Evolutionary conservation across 2,888 invertebrate genomes (phyloP).

Genomic region (Andrena marginata): DNA sequence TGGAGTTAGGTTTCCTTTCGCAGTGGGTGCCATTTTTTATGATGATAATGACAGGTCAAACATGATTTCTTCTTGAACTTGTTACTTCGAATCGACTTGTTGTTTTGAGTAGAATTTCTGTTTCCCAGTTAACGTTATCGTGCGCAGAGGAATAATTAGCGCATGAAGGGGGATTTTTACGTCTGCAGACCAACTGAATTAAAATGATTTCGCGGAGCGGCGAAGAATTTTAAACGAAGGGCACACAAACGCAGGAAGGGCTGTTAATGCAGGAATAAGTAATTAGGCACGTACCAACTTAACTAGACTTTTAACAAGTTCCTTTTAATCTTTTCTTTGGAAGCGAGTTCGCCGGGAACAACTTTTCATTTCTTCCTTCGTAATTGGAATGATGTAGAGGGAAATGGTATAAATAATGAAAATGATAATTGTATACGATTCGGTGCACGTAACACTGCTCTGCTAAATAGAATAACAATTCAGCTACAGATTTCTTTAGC

Average conservation of each 20-base stretch:
- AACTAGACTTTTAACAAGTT: slow-evolving; percentile 45
- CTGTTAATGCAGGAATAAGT: slow-evolving; percentile 46
- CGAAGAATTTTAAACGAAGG: slow-evolving; percentile 28
- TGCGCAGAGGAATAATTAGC: background rate
- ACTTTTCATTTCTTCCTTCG: slow-evolving; percentile 14
- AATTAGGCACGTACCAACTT: slow-evolving; percentile 43
- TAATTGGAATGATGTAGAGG: slow-evolving; percentile 3
- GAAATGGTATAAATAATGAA: background rate
- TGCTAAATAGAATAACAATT: too few relatives aligned
- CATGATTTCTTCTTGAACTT: too few relatives aligned
- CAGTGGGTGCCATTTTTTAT: too few relatives aligned
- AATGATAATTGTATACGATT: background rate
- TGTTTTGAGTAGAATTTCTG: background rate
- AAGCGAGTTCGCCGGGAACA: slow-evolving; percentile 2
- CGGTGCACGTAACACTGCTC: too few relatives aligned
- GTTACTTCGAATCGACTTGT: background rate
- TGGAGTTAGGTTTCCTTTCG: too few relatives aligned
- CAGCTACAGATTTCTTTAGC: too few relatives aligned
- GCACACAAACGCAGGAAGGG: background rate
- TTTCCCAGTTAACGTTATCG: background rate
- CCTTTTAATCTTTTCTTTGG: slow-evolving; percentile 37
- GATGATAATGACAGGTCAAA: too few relatives aligned
- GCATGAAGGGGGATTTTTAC: background rate
- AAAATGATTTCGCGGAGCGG: slow-evolving; percentile 20
- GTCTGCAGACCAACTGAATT: slow-evolving; percentile 13